These are phyloP conservation scores for Plagodis dolabraria DNA, from an alignment of 2,888 invertebrate genomes.

Conservation along the genomic window DNA sequence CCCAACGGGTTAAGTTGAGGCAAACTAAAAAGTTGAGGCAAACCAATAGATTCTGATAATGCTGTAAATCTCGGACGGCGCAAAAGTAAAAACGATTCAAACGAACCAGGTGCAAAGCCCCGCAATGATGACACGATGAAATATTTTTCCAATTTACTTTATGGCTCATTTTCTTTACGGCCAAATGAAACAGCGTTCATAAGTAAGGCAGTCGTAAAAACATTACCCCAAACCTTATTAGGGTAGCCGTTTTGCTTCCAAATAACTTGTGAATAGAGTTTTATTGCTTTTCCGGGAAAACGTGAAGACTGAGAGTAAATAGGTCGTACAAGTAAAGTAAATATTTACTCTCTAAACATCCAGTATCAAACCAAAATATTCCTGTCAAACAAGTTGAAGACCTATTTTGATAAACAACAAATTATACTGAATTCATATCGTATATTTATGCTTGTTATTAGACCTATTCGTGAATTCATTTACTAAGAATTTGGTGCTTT, in stretches of 20 bases:
- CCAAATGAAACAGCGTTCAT: conserved; percentile 34
- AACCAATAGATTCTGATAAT: background rate
- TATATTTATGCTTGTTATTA: too few relatives aligned
- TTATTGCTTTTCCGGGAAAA: conserved; percentile 13
- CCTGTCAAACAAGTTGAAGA: too few relatives aligned
- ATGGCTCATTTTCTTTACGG: conserved; percentile 35
- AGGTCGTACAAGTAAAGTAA: too few relatives aligned
- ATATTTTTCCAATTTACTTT: conserved; percentile 34
- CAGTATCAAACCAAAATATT: too few relatives aligned
- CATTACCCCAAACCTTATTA: conserved; percentile 29
- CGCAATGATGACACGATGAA: conserved; percentile 26
- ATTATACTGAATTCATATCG: too few relatives aligned
- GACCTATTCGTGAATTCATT: too few relatives aligned
- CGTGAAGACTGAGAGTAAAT: background rate
- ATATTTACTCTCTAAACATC: too few relatives aligned
- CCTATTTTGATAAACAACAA: too few relatives aligned
- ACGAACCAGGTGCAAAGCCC: conserved; percentile 28
- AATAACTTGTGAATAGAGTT: conserved; percentile 23
- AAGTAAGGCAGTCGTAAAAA: conserved; percentile 34
- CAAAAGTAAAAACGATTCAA: conserved; percentile 17
- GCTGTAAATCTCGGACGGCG: conserved; percentile 1
- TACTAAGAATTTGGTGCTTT: too few relatives aligned
- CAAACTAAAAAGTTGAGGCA: too few relatives aligned
- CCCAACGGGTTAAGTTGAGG: too few relatives aligned
- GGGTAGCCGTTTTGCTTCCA: conserved; percentile 19